Evolutionary conservation across 2,888 invertebrate genomes (phyloP).

Genomic region (Saturnia japonica): DNA sequence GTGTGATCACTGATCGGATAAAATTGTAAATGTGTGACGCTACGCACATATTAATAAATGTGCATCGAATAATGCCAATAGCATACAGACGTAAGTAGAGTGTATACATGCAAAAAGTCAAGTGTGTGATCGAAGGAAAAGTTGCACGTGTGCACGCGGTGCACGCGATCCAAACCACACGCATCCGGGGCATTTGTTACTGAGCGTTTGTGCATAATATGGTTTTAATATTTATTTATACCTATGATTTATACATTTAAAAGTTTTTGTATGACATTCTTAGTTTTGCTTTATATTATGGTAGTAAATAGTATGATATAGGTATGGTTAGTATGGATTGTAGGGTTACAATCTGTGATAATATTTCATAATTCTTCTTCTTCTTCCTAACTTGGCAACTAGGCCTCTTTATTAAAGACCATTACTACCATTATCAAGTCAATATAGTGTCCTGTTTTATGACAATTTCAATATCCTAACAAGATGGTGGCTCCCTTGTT

Average conservation of each 20-base stretch:
- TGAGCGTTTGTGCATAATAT: conserved; percentile 36
- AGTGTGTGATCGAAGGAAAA: conserved; percentile 31
- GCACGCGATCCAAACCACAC: conserved; percentile 68
- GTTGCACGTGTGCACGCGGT: conserved; percentile 47
- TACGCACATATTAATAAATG: conserved; percentile 27
- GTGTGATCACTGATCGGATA: neutral
- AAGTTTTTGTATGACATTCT: neutral
- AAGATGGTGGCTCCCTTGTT: no score
- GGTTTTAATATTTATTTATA: neutral
- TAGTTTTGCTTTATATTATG: neutral
- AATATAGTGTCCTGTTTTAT: no score
- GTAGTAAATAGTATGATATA: neutral
- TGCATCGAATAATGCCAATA: conserved; percentile 2
- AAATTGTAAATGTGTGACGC: neutral
- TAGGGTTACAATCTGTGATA: neutral
- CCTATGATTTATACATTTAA: no score
- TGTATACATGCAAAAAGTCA: conserved; percentile 20
- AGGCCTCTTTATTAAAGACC: no score
- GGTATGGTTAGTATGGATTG: neutral
- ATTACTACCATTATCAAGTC: no score
- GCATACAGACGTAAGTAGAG: conserved; percentile 13
- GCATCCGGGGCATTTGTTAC: conserved; percentile 60
- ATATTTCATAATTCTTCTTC: neutral
- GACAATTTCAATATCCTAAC: no score
- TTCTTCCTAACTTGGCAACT: no score